Base-by-base conservation (phyloP, 1,140 invertebrate genomes). In the Meteorus sp. region DNA sequence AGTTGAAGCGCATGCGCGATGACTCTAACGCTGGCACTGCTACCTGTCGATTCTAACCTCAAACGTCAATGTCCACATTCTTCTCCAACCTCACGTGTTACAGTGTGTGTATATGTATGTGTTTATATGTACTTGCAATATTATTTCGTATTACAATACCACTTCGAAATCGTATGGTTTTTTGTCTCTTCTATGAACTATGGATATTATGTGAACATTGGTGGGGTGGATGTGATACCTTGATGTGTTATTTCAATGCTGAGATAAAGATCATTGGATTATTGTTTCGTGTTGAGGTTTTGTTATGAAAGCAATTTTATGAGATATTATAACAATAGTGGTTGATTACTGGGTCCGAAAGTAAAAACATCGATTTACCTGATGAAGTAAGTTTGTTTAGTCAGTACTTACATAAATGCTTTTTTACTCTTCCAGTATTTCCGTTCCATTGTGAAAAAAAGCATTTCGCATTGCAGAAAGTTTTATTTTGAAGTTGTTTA, bases 31-130 rank as follows among this genome's bases (percentile, higher is more conserved):
- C 61, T 44, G 51, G 50, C 54, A 62, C 60, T 65, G 68, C 72
- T 76, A 75, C 72, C 72, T 74, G 71, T 74, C 74, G 74, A 75
- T 73, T 72, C 69, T 75, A 74, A 76, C 74, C 73, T 75, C 64
- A 74, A 76, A 75, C 67, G 71, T 73, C 72, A 73, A 70, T 65
- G 68, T 66, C 64, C 59, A 48, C 55, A 62, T 64, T 64, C 63
- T 65, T 56, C n/a, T n/a, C n/a, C 61, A 62, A 64, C 53, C 62
- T 65, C 55, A 59, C 47, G 52, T 60, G 43, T 41, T 37, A 19
- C 23, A 31, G 31, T n/a, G n/a, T 48, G 23, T 22, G n/a, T 19
- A n/a, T n/a, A n/a, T n/a, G n/a, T n/a, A n/a, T n/a, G n/a, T n/a
- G n/a, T n/a, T n/a, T n/a, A n/a, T n/a, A n/a, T n/a, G n/a, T n/a